Base-by-base conservation (phyloP, 2,113 vertebrate genomes). In the Oreamnos americanus region DNA sequence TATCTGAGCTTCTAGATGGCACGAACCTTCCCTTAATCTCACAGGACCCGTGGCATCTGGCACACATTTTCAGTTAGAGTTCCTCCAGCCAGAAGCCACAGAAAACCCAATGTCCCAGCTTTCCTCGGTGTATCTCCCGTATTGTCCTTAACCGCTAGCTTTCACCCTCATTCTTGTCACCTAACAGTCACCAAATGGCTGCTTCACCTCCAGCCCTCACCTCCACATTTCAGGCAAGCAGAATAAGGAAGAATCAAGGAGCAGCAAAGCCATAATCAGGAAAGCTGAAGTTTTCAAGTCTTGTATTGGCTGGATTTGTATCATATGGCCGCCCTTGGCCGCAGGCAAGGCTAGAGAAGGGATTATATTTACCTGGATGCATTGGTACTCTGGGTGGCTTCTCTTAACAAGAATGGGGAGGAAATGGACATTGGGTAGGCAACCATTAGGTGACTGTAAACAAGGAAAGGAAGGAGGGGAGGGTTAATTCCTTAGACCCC, bases 131-230 rank as follows among this genome's bases (percentile, higher is more conserved):
- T 47, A 55, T 64, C 36, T 78, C 2, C 26, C 47, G 43, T 26
- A 14, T 58, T 30, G 4, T 55, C 30, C 58, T 62, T 74, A 79
- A 19, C 36, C 58, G 85, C 43, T 60, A 39, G 81, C 43, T 93
- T 95, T 67, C 53, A 43, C 43, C 3, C 16, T 62, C 7, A 12
- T 53, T 49, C 67, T 45, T 76, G 11, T 88, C 57, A 10, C 87
- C 87, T 91, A 45, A 17, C 19, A 51, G 26, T 90, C 90, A 43
- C 51, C 79, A 36, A 0, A 33, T 67, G 33, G 79, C 79, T 97
- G 94, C 87, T 89, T 94, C 53, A 64, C 39, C 96, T 88, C 90
- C 97, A 88, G n/a, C 90, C 47, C 15, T 97, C 60, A 91, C 47
- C 39, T 91, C 87, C n/a, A 15, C 30, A 82, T 96, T 47, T 60